Evolutionary conservation across 2,888 invertebrate genomes (phyloP), one percentile per base, ranked within the genome.

Genomic region (Meloe dianella): DNA sequence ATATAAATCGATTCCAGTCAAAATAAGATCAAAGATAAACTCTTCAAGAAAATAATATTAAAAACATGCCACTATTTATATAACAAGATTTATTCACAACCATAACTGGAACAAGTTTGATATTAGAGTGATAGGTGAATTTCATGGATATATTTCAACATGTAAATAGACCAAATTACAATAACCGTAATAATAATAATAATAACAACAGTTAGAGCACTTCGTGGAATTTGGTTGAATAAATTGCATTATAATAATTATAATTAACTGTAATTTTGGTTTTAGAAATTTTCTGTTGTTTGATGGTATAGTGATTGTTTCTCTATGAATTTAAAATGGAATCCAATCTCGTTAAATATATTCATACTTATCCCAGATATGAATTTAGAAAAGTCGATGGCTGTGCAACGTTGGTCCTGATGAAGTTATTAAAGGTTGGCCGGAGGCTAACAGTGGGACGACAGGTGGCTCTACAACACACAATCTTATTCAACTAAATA

Each of bases 401-500:
- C 58, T 27, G 66, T 32, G 10, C 35, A 64, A 38, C 64, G 32
- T 60, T 63, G 57, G 63, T 58, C 6, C 67, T 67, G 67, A 67
- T 67, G 67, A 67, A 67, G 67, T 67, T 63, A 67, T 67, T 67
- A 67, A 60, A 67, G 47, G 38, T 57, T 64, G 20, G 67, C 67
- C 64, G 47, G 51, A 51, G 64, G 67, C 67, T 22, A 64, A 35
- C 57, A 22, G 61, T 27, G 64, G 64, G 64, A 47, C 59, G 65
- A 64, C 65, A 66, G 66, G 66, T 66, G 66, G 38, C 38, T 38
- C 4, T 38, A 32, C 32, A 32, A 32, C 66, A 62, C 56, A n/a
- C n/a, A n/a, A 57, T 51, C 66, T 60, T 60, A 63, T 66, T 63
- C n/a, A n/a, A n/a, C n/a, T n/a, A n/a, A n/a, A 24, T 54, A 41